Conservation (phyloP, 1,140 invertebrate species). For the Brachionus manjavacas region DNA sequence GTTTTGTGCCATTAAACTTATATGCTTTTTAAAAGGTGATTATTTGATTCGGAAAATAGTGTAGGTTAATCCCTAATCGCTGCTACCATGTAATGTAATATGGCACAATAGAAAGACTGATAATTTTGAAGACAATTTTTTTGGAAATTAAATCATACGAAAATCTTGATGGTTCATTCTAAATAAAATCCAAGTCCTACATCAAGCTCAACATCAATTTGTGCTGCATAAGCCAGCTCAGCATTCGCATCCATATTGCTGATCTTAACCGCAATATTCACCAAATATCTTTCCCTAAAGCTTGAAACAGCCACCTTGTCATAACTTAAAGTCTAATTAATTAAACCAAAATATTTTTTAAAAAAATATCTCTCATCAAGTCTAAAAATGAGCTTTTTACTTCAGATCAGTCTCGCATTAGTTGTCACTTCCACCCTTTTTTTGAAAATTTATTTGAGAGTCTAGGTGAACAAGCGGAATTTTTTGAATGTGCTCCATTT, state of each 20-base stretch:
- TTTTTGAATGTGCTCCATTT: neutral
- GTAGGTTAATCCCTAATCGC: no score
- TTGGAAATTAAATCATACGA: neutral
- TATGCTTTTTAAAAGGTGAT: no score
- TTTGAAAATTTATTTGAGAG: neutral
- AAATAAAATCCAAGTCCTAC: slow-evolving; percentile 26
- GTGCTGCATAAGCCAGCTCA: slow-evolving; percentile 28
- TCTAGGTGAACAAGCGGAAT: slow-evolving; percentile 20
- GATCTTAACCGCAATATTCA: neutral
- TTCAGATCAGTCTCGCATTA: slow-evolving; percentile 3
- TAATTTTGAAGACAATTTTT: slow-evolving; percentile 33
- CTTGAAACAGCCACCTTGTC: neutral
- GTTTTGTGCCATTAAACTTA: no score
- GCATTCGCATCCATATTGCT: neutral
- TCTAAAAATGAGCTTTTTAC: slow-evolving; percentile 11
- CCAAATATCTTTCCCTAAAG: slow-evolving; percentile 37
- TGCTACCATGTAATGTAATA: no score
- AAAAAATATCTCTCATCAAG: neutral
- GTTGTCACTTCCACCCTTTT: slow-evolving; percentile 30
- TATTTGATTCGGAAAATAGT: no score
- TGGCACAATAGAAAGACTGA: no score
- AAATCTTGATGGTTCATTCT: neutral
- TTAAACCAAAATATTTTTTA: neutral
- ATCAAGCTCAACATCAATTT: slow-evolving; percentile 19
- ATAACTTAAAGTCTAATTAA: neutral